Base-by-base conservation (phyloP, 30 jellyfish, hydroid and myxozoan genomes). In the Clytia hemisphaerica region DNA sequence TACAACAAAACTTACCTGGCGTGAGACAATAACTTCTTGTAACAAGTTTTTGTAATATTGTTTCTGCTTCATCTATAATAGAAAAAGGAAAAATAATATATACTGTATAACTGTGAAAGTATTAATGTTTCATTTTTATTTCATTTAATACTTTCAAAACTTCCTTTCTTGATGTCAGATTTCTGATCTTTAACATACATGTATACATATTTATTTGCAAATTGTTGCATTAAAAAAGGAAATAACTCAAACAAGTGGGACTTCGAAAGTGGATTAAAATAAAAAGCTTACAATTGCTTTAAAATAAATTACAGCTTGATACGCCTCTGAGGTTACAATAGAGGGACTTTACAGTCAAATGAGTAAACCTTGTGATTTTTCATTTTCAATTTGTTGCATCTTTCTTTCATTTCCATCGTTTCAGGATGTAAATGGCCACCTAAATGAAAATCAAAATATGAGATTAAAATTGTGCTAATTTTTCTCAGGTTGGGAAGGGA, bases 391-490 rank as follows among this genome's bases (percentile, higher is more conserved):
- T 71, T 58, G 45, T 74, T 44, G 83, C 89, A 73, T 57, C 66
- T 83, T 58, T 57, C 40, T 47, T 62, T 45, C 58, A 45, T 42
- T 28, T 78, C 45, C 19, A 67, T 54, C 14, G 67, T 76, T 10
- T 75, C 55, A 37, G 89, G 84, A 22, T 84, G 53, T 70, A 76
- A 74, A 27, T 47, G 36, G 37, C 94, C 94, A 30, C 73, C 94
- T 83, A 73, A 42, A 45, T 40, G 30, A 25, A 36, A 4, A 35
- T 24, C 12, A 2, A n/a, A 26, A 18, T 14, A n/a, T n/a, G 35
- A 24, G 25, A 3, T 33, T 38, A 46, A 21, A 42, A 42, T 21
- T 12, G 19, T 0, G 19, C 14, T 0, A 42, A 16, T 42, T 42
- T 42, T 12, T n/a, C n/a, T n/a, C n/a, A n/a, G n/a, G n/a, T n/a